phyloP scores from a whole-genome alignment of 2,888 invertebrate genomes.

The Salticus scenicus region DNA sequence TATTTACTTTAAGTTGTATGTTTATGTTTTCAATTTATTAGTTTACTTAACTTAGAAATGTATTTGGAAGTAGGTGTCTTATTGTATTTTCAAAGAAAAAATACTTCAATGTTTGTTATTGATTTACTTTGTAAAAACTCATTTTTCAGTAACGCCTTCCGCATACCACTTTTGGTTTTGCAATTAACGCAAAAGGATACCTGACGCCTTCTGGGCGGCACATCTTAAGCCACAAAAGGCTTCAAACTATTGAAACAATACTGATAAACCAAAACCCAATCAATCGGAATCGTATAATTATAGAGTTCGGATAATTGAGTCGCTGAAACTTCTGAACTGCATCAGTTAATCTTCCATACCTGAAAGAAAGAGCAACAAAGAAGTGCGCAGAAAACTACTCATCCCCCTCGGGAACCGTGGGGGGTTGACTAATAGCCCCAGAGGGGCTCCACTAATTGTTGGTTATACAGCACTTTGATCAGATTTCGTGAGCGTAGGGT shows the following conservation, averaged over 20 bases:
- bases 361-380: constrained; percentile 21
- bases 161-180: not conserved
- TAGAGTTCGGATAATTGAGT: constrained; percentile 45
- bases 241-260: not conserved
- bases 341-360: constrained; percentile 48
- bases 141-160: not conserved
- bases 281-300: constrained; percentile 59
- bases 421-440: constrained; percentile 65
- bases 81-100: too few species aligned
- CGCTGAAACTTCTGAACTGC: constrained; percentile 47
- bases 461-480: constrained; percentile 48
- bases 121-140: not conserved
- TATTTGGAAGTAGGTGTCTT: too few species aligned
- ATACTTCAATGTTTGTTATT: too few species aligned
- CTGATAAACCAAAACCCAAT: constrained; percentile 55
- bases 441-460: constrained; percentile 58
- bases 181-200: constrained; percentile 45
- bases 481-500: constrained; percentile 47
- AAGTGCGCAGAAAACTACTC: constrained; percentile 17
- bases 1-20: too few species aligned
- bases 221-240: not conserved
- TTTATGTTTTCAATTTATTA: too few species aligned
- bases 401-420: constrained; percentile 22
- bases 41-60: too few species aligned
- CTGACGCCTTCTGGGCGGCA: constrained; percentile 27